Evolutionary conservation across 2,888 invertebrate genomes (phyloP).

Genomic region (Drosophila atripex): DNA sequence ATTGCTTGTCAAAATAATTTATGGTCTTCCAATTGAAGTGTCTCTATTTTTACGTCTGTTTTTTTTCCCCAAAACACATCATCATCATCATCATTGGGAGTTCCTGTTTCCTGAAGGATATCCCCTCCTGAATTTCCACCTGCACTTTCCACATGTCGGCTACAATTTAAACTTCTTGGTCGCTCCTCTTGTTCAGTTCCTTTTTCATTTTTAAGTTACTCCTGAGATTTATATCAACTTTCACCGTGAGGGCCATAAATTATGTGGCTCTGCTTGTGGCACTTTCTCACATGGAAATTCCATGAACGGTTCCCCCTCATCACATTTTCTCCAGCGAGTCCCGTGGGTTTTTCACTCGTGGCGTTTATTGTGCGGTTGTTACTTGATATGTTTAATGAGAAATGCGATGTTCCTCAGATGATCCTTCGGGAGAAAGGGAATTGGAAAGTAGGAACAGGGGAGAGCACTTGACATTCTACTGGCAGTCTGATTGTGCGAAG

Average conservation of each 20-base stretch:
- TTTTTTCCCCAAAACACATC: constrained; percentile 10
- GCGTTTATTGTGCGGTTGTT: constrained; percentile 76
- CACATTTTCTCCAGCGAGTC: constrained; percentile 29
- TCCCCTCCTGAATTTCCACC: constrained; percentile 33
- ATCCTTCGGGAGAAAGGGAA: constrained; percentile 4
- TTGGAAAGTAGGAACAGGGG: not conserved
- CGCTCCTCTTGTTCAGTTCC: constrained; percentile 3
- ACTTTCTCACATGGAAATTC: constrained; percentile 61
- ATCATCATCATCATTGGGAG: constrained; percentile 37
- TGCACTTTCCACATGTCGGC: constrained; percentile 45
- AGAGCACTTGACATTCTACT: constrained; percentile 26
- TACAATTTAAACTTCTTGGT: constrained; percentile 35
- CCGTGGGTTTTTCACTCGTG: constrained; percentile 58
- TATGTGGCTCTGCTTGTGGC: constrained; percentile 49
- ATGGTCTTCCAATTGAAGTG: constrained; percentile 1
- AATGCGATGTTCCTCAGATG: constrained; percentile 7
- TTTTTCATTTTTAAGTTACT: constrained; percentile 53
- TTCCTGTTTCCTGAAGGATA: constrained; percentile 38
- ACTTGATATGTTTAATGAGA: constrained; percentile 63
- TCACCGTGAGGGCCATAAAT: constrained; percentile 74
- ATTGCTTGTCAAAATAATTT: constrained; percentile 19
- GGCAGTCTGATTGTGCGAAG: constrained; percentile 22
- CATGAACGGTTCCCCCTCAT: constrained; percentile 34
- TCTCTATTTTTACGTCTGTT: not conserved
- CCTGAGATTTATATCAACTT: constrained; percentile 77